Conservation (phyloP, 92 coral and sea anemone species). For the Phenganax subtilis region DNA sequence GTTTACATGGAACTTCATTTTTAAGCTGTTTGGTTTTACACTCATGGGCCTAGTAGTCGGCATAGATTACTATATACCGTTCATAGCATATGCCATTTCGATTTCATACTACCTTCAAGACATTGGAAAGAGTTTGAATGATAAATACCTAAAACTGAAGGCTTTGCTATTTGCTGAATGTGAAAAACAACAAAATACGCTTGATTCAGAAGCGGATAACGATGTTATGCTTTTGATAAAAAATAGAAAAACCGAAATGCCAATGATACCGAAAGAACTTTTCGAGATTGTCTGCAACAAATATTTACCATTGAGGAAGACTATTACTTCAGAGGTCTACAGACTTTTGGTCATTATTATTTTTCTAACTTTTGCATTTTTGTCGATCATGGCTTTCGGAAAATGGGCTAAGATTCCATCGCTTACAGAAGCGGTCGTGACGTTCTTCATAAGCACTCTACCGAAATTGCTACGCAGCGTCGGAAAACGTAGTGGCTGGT, state of each 20-base stretch:
- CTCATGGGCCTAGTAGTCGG: constrained; percentile 24
- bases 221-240: not conserved
- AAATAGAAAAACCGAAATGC: constrained; percentile 28
- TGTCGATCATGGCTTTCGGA: constrained; percentile 29
- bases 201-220: not conserved
- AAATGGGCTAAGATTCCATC: constrained; percentile 33
- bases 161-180: constrained; percentile 29
- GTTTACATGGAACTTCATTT: constrained; percentile 24
- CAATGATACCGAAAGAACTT: constrained; percentile 36
- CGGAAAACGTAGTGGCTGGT: constrained; percentile 18
- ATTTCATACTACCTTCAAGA: constrained; percentile 6
- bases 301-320: constrained; percentile 20
- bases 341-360: not conserved
- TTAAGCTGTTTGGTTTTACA: constrained; percentile 28
- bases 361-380: constrained; percentile 27
- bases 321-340: constrained; percentile 6
- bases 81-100: constrained; percentile 16
- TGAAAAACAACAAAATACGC: constrained; percentile 17
- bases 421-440: constrained; percentile 21
- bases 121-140: constrained; percentile 5
- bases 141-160: constrained; percentile 25
- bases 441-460: constrained; percentile 1
- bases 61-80: constrained; percentile 10
- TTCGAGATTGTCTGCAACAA: constrained; percentile 17
- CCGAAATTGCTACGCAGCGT: constrained; percentile 20